These are phyloP conservation scores for Seira musarum DNA, from an alignment of 2,888 invertebrate species.

Conservation along the genomic window DNA sequence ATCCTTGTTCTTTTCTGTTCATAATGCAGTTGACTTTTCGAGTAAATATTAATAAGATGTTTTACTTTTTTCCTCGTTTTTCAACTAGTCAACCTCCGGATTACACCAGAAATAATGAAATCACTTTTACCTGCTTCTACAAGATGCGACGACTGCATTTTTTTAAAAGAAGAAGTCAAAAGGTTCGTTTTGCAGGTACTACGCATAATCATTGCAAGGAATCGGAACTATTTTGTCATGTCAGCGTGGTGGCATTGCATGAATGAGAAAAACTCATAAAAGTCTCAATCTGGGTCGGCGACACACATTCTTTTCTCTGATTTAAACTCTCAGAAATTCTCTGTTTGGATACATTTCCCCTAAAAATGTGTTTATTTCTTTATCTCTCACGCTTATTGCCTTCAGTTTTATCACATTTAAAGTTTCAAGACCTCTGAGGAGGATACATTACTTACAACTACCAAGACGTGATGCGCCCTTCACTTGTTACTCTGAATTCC, in stretches of 20 bases:
- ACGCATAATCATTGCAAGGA: constrained; percentile 12
- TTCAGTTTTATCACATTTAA: too few species aligned
- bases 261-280: not conserved
- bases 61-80: constrained; percentile 31
- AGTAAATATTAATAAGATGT: constrained; percentile 26
- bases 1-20: constrained; percentile 41
- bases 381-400: too few species aligned
- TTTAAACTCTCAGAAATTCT: not conserved
- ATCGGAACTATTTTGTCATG: constrained; percentile 38
- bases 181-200: not conserved
- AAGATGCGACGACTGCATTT: not conserved
- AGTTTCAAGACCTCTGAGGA: too few species aligned
- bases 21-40: not conserved
- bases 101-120: constrained; percentile 27
- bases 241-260: constrained; percentile 21
- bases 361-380: too few species aligned
- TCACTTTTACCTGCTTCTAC: constrained; percentile 32
- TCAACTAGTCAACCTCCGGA: constrained; percentile 17
- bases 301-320: constrained; percentile 37
- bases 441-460: too few species aligned
- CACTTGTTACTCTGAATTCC: too few species aligned
- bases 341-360: too few species aligned
- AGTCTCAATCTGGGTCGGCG: constrained; percentile 46
- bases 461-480: too few species aligned
- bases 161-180: not conserved